phyloP scores from a whole-genome alignment of 2,888 invertebrate genomes.

The Nephrotoma appendiculata region DNA sequence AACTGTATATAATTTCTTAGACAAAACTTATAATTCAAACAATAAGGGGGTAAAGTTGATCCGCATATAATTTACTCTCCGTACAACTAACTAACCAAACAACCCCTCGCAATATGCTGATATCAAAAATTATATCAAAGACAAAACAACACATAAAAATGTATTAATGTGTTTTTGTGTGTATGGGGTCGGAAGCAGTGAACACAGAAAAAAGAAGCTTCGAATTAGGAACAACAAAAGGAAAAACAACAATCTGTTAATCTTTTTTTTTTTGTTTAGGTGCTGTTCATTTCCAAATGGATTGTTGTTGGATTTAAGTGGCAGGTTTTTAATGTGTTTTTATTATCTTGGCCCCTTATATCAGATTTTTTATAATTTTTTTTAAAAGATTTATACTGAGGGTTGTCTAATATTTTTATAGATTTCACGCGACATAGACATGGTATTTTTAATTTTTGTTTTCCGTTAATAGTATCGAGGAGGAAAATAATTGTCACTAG shows the following conservation, averaged over 20 bases:
- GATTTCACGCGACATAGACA: not conserved
- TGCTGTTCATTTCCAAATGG: not conserved
- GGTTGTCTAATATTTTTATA: not conserved
- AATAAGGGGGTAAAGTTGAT: not conserved
- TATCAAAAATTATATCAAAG: not conserved
- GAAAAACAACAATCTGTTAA: not conserved
- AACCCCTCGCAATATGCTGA: not conserved
- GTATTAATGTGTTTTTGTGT: not conserved
- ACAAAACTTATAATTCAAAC: not conserved
- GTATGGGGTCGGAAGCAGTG: not conserved
- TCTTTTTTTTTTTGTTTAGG: not conserved
- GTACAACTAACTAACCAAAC: not conserved
- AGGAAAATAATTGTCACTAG: not conserved
- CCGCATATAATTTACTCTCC: not conserved
- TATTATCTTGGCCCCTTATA: not conserved
- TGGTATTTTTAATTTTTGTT: not conserved
- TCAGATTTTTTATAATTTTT: not conserved
- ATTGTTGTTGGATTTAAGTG: not conserved
- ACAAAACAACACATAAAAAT: not conserved
- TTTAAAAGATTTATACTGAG: not conserved
- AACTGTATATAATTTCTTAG: not conserved
- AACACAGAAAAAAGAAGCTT: not conserved
- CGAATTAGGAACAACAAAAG: not conserved
- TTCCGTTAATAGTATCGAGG: not conserved
- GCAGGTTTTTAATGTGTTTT: not conserved